Percentiles rank a stretch among this genome's conserved stretches.
These are phyloP conservation scores for Formicarius rufipectus DNA, from an alignment of 2,113 vertebrate species.

Conservation along the genomic window DNA sequence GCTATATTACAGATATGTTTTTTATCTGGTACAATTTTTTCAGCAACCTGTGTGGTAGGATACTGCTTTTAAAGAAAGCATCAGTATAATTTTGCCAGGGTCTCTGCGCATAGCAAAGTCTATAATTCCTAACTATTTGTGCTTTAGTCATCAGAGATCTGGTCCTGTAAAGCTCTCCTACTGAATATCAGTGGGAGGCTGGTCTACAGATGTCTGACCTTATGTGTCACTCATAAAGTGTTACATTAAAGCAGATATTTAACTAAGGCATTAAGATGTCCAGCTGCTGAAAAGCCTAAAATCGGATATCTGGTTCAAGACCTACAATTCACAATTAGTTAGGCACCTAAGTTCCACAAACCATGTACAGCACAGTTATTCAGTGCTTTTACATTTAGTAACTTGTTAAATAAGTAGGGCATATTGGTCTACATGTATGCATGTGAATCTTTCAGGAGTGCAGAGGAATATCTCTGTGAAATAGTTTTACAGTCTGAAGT, in stretches of 20 bases:
- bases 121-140: not conserved
- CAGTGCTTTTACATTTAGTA: not conserved
- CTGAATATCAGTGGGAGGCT: not conserved
- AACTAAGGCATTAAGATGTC: not conserved
- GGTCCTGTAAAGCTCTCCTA: not conserved
- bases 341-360: not conserved
- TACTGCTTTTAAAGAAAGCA: not conserved
- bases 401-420: not conserved
- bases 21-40: not conserved
- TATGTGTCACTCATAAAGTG: not conserved
- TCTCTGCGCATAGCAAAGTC: not conserved
- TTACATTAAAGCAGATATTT: not conserved
- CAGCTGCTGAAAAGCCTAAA: not conserved
- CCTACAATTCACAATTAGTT: not conserved
- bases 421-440: not conserved
- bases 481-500: not conserved
- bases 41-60: not conserved
- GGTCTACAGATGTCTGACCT: not conserved
- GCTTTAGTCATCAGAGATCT: not conserved
- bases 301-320: not conserved
- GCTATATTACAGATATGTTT: not conserved
- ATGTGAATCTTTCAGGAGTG: not conserved
- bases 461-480: not conserved
- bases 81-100: not conserved
- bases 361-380: not conserved